Percentiles rank a stretch among this genome's conserved stretches.
Evolutionary conservation across 2,888 invertebrate genomes (phyloP).

Genomic region (Cephus pulcher): DNA sequence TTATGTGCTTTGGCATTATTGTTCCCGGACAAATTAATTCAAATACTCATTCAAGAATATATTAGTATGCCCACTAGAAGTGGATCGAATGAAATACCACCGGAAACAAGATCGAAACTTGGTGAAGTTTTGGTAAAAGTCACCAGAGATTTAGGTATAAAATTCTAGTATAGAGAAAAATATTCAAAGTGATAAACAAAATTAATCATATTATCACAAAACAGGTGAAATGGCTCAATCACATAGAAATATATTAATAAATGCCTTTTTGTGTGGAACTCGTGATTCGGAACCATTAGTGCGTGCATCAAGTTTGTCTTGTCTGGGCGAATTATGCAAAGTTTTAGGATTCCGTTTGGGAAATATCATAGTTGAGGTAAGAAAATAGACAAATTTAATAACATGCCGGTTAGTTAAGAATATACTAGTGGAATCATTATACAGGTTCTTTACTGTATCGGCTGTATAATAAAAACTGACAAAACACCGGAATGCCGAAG

Average conservation of each 20-base stretch:
- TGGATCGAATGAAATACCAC: conserved; percentile 64
- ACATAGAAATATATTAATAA: conserved; percentile 77
- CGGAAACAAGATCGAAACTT: conserved; percentile 79
- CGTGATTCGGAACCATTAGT: conserved; percentile 80
- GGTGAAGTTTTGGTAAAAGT: conserved; percentile 85
- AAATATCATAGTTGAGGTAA: conserved; percentile 79
- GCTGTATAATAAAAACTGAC: conserved; percentile 77
- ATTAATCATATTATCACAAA: conserved; percentile 26
- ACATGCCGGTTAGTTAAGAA: background rate
- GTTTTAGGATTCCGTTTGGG: conserved; percentile 81
- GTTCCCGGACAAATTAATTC: conserved; percentile 77
- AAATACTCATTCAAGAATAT: conserved; percentile 77
- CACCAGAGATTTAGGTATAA: conserved; percentile 76
- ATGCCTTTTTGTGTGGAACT: conserved; percentile 77
- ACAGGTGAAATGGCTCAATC: conserved; percentile 78
- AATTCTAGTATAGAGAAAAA: background rate
- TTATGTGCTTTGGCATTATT: conserved; percentile 75
- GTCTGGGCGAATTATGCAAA: conserved; percentile 83
- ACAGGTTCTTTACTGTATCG: conserved; percentile 79
- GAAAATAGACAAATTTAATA: conserved; percentile 16
- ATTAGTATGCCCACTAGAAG: conserved; percentile 58
- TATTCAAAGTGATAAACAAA: background rate
- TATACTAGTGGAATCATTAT: conserved; percentile 32
- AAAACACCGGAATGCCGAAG: conserved; percentile 79
- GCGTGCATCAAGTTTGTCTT: conserved; percentile 84